phyloP scores from a whole-genome alignment of 2,797 vertebrate species.

The Limnodromus scolopaceus region DNA sequence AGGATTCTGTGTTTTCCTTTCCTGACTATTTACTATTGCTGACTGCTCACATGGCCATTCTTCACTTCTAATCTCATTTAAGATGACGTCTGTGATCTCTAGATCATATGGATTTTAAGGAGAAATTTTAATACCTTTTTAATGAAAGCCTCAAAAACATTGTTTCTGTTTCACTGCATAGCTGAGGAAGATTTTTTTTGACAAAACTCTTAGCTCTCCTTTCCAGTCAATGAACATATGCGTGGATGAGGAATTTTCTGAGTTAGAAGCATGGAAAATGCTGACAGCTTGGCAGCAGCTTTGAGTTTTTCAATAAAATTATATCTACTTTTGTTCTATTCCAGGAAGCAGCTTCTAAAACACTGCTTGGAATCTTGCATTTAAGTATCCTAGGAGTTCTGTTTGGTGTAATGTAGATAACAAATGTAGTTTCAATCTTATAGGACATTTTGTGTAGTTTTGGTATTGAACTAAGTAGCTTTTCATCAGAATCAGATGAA shows the following conservation, averaged over 20 bases:
- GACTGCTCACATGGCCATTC: background rate
- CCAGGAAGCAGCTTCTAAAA: background rate
- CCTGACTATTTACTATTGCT: background rate
- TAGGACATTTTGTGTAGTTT: background rate
- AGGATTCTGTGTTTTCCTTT: background rate
- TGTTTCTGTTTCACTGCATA: background rate
- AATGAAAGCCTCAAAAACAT: background rate
- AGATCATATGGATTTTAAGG: background rate
- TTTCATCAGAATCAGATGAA: background rate
- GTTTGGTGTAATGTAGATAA: background rate
- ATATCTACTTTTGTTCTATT: background rate
- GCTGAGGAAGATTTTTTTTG: background rate
- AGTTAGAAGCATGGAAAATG: constrained; percentile 1
- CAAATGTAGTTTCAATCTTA: background rate
- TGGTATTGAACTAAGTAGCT: background rate
- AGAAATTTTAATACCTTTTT: background rate
- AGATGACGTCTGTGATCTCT: background rate
- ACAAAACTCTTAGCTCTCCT: background rate
- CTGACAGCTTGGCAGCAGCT: constrained; percentile 30
- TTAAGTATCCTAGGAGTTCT: background rate
- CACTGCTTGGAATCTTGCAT: background rate
- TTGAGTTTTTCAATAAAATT: background rate
- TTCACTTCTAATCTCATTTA: background rate
- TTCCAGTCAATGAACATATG: constrained; percentile 17
- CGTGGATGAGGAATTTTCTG: constrained; percentile 27